These are phyloP conservation scores for Hephaestus fuliginosus DNA, from an alignment of 2,797 vertebrate genomes.

Conservation along the genomic window DNA sequence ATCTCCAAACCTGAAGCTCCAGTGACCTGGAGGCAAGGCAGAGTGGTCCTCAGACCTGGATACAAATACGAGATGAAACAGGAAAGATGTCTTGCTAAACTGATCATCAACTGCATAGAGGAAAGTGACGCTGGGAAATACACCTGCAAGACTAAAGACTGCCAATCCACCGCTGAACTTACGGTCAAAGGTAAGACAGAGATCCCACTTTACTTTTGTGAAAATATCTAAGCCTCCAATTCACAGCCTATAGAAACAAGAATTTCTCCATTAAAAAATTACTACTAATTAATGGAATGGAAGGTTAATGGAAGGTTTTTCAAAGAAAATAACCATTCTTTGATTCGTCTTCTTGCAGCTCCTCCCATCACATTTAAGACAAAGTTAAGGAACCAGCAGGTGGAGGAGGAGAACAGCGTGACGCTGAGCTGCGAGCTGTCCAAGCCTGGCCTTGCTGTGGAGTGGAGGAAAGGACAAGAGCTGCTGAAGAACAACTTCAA, in stretches of 20 bases:
- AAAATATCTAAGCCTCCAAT: not conserved
- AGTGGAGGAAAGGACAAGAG: constrained; percentile 90
- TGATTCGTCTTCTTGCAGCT: constrained; percentile 66
- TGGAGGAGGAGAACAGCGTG: constrained; percentile 86
- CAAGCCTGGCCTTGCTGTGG: constrained; percentile 83
- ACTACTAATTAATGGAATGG: not conserved
- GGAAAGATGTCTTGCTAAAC: constrained; percentile 79
- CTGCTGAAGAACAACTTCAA: constrained; percentile 87
- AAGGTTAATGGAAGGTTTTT: not conserved
- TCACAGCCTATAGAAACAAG: too few species aligned
- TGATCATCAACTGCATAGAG: constrained; percentile 86
- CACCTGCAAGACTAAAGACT: constrained; percentile 90
- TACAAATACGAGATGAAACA: constrained; percentile 92
- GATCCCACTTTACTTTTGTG: not conserved
- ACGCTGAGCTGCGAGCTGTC: constrained; percentile 89
- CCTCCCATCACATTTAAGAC: constrained; percentile 86
- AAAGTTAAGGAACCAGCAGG: constrained; percentile 86
- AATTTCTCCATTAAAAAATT: not conserved
- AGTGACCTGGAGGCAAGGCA: constrained; percentile 92
- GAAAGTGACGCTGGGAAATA: constrained; percentile 91
- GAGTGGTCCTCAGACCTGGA: constrained; percentile 88
- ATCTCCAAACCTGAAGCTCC: constrained; percentile 85
- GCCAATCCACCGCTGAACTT: constrained; percentile 88
- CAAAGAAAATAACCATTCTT: not conserved
- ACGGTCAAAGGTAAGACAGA: constrained; percentile 86